Percentiles rank a stretch among this genome's conserved stretches.
Conservation (phyloP, 2,113 vertebrate species). For the Mugil cephalus region DNA sequence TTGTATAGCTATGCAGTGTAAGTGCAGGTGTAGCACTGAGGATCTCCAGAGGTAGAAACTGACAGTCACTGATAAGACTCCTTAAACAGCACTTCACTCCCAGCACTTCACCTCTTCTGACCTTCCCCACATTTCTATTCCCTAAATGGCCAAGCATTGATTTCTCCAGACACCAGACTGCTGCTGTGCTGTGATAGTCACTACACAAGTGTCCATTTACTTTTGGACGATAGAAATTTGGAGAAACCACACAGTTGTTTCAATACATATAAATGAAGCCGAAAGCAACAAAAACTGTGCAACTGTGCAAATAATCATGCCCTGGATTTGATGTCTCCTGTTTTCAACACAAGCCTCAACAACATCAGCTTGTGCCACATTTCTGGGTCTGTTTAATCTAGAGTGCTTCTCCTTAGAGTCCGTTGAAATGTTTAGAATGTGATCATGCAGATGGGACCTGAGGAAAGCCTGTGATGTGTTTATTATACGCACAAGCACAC, state of each 20-base stretch:
- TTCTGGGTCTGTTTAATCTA: constrained; percentile 34
- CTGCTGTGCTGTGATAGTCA: constrained; percentile 26
- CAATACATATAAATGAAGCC: not conserved
- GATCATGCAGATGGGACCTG: constrained; percentile 58
- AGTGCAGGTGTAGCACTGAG: constrained; percentile 43
- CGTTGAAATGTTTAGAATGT: constrained; percentile 28
- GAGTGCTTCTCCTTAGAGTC: constrained; percentile 25
- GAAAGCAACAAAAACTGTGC: not conserved
- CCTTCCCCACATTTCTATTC: constrained; percentile 32
- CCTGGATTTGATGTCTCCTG: not conserved
- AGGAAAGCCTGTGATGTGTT: constrained; percentile 36
- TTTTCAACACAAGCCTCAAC: constrained; percentile 27
- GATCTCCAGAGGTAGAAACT: constrained; percentile 31
- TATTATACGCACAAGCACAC: constrained; percentile 1
- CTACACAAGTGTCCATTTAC: not conserved
- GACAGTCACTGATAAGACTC: constrained; percentile 47
- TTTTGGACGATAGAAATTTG: not conserved
- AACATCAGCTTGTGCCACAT: constrained; percentile 51
- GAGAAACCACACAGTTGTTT: not conserved
- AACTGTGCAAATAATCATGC: not conserved
- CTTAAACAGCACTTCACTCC: constrained; percentile 9
- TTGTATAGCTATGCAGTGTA: constrained; percentile 1
- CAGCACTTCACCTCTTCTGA: constrained; percentile 11
- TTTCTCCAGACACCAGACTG: constrained; percentile 15
- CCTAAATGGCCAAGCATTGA: constrained; percentile 40